A percentile compares a stretch with the other conserved stretches of the same genome.
Conservation (phyloP, 2,797 vertebrate genomes). For the Hipposideros larvatus region DNA sequence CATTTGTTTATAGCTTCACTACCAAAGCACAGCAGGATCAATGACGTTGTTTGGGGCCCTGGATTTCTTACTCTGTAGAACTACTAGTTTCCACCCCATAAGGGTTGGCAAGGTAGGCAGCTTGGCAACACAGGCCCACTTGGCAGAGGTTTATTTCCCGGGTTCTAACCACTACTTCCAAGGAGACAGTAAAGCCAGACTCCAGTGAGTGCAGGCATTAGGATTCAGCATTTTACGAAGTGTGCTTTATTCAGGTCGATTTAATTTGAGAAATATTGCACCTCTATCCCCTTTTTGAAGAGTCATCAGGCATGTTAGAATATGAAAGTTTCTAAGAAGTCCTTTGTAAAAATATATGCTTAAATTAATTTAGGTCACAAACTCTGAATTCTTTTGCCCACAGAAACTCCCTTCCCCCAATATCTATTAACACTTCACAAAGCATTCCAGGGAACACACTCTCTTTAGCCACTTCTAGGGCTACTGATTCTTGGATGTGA, state of each 20-base stretch:
- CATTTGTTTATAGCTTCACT: constrained; percentile 63
- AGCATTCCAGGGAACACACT: background rate
- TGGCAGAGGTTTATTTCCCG: background rate
- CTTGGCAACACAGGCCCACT: background rate
- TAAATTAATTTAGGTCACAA: background rate
- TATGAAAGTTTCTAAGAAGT: background rate
- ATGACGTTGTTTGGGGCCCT: constrained; percentile 38
- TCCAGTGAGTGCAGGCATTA: background rate
- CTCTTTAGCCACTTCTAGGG: background rate
- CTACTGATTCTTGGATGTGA: background rate
- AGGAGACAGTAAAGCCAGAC: background rate
- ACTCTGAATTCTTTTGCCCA: background rate
- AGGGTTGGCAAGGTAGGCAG: background rate
- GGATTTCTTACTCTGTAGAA: background rate
- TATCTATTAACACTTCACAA: background rate
- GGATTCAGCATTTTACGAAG: constrained; percentile 6
- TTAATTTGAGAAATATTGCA: background rate
- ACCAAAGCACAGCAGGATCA: constrained; percentile 1
- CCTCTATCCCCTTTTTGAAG: background rate
- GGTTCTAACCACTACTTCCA: background rate
- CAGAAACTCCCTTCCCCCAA: background rate
- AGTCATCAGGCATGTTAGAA: background rate
- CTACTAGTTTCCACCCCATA: background rate
- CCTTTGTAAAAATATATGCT: background rate
- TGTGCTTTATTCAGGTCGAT: background rate